Base-by-base conservation (phyloP, 1,140 invertebrate species). In the Ephestia elutella region DNA sequence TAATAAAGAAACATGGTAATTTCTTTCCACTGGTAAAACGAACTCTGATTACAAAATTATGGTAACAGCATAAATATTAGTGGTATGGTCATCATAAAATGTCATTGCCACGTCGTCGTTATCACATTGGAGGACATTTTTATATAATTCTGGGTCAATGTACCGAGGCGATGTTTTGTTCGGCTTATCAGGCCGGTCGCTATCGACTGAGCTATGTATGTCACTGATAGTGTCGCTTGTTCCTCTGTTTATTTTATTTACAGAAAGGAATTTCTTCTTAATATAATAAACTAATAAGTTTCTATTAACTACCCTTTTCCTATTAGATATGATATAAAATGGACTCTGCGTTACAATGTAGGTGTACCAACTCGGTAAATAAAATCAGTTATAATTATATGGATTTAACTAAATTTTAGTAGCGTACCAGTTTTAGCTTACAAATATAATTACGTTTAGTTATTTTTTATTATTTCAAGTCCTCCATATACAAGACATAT, bases 131-230 rank as follows among this genome's bases (percentile, higher is more conserved):
- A 81, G 76, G 71, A 75, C 72, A 77, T 86, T 82, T 87, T 87
- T 83, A 86, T 86, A 84, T 86, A 86, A 86, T 83, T 82, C 70
- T 88, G 86, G 86, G 86, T 88, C 86, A 86, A 80, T 84, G 85
- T 84, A 86, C 85, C 80, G 78, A 77, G 66, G 62, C 74, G 75
- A 75, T 86, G 82, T 87, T 83, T 83, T 84, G 82, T 86, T 78
- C 71, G 71, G 69, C 74, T 83, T 86, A 87, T 88, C 82, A 69
- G 20, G 49, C 19, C 60, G 64, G 54, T 60, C 60, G 71, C 65
- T 86, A 83, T 81, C 80, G 69, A 71, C 61, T 57, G 54, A 60
- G 78, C 77, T 85, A 86, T 88, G 79, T 88, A 71, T 86, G 85
- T 84, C 82, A 88, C 74, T 75, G 83, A 88, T 86, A 85, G 66